Conservation (phyloP, 2,888 invertebrate genomes). For the Cephus nigrinus region DNA sequence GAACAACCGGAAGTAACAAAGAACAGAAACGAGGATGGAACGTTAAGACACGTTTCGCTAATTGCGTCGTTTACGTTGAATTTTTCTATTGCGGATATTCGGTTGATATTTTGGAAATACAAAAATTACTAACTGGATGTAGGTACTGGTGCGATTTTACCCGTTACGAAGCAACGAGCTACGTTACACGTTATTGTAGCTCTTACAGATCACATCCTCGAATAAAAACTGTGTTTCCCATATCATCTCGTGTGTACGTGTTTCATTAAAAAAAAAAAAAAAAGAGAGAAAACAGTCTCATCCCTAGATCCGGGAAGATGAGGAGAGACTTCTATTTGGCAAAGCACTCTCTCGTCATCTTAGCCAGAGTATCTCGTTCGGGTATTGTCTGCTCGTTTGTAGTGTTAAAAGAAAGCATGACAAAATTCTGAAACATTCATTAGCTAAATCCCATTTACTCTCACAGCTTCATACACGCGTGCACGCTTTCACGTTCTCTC, state of each 20-base stretch:
- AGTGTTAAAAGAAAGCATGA: background rate
- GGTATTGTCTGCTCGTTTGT: background rate
- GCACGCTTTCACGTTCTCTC: conserved; percentile 18
- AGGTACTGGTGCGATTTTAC: background rate
- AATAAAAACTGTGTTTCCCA: background rate
- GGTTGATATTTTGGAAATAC: background rate
- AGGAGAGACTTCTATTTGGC: background rate
- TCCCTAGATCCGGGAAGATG: background rate
- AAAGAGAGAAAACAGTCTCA: background rate
- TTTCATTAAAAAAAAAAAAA: background rate
- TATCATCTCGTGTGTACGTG: background rate
- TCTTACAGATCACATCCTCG: background rate
- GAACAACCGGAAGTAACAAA: background rate
- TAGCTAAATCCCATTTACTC: background rate
- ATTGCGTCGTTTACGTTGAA: background rate
- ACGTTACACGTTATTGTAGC: background rate
- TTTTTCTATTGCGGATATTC: background rate
- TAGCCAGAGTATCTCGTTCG: background rate
- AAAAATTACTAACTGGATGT: background rate
- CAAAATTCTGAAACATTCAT: background rate
- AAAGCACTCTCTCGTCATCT: background rate
- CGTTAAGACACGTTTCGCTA: background rate
- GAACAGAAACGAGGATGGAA: background rate
- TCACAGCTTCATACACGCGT: conserved; percentile 1
- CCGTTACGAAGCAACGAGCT: background rate